These are phyloP conservation scores for Pseudochirops corinnae DNA, from an alignment of 2,797 vertebrate genomes.

Conservation along the genomic window DNA sequence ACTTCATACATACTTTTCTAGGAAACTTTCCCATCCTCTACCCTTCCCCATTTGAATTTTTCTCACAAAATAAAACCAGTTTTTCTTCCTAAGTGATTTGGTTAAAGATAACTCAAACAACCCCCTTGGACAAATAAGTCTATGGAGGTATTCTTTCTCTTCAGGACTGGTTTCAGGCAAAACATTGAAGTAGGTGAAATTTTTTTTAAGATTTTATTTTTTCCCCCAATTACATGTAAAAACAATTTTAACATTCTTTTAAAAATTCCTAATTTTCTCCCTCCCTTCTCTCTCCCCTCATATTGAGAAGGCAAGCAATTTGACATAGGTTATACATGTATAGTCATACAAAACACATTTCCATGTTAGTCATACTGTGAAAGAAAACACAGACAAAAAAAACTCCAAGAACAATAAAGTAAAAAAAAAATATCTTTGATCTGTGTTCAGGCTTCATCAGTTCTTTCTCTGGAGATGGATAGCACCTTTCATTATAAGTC, in stretches of 20 bases:
- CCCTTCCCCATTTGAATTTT: not conserved
- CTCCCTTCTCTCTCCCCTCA: not conserved
- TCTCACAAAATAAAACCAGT: constrained; percentile 8
- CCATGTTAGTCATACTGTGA: not conserved
- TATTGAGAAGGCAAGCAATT: not conserved
- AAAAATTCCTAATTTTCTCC: not conserved
- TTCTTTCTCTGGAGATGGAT: not conserved
- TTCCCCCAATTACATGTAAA: not conserved
- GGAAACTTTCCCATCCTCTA: not conserved
- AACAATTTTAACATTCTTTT: not conserved
- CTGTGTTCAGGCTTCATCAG: not conserved
- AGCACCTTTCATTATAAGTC: not conserved
- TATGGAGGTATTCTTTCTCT: not conserved
- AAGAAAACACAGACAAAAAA: not conserved
- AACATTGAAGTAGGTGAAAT: not conserved
- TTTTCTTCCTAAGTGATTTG: constrained; percentile 21
- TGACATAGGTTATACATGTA: not conserved
- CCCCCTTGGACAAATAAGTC: not conserved
- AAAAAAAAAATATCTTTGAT: too few species aligned
- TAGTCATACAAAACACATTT: not conserved
- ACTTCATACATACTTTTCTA: constrained; percentile 18
- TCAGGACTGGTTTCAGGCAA: not conserved
- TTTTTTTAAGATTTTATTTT: constrained; percentile 10
- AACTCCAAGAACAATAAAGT: not conserved
- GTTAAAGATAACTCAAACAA: not conserved